A percentile compares a stretch with the other conserved stretches of the same genome.
Evolutionary conservation across 2,113 vertebrate species (phyloP).

Genomic region (Trachemys scripta): DNA sequence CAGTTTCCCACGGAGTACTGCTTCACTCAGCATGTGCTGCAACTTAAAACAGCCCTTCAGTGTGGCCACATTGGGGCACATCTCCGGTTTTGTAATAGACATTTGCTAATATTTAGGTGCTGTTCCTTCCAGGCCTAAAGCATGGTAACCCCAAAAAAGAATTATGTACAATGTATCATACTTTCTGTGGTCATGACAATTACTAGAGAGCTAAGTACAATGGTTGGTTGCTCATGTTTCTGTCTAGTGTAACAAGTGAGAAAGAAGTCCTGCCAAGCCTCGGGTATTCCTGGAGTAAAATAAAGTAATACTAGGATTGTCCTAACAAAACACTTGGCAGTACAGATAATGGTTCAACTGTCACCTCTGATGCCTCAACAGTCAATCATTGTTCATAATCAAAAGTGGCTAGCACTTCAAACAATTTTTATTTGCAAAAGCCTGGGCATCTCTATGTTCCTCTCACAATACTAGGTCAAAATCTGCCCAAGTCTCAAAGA

Average conservation of each 20-base stretch:
- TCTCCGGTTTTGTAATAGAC: neutral
- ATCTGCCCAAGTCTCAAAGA: neutral
- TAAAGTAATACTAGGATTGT: neutral
- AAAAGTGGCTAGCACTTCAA: neutral
- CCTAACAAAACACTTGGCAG: neutral
- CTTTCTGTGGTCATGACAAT: neutral
- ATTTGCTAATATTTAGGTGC: neutral
- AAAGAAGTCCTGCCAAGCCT: neutral
- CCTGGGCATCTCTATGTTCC: neutral
- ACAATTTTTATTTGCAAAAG: neutral
- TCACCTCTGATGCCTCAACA: neutral
- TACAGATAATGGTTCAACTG: neutral
- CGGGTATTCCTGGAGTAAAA: neutral
- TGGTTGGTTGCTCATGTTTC: neutral
- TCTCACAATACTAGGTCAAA: conserved; percentile 26
- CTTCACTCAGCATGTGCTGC: neutral
- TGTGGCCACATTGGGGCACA: neutral
- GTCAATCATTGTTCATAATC: neutral
- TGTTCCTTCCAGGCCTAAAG: neutral
- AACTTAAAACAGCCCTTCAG: neutral
- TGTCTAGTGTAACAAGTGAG: neutral
- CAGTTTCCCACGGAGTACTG: neutral
- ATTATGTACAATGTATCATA: neutral
- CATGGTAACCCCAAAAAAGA: neutral
- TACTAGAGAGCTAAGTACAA: neutral